Percentiles rank a stretch among this genome's conserved stretches.
Conservation (phyloP, 2,888 invertebrate species). For the Sussaba pulchella region DNA sequence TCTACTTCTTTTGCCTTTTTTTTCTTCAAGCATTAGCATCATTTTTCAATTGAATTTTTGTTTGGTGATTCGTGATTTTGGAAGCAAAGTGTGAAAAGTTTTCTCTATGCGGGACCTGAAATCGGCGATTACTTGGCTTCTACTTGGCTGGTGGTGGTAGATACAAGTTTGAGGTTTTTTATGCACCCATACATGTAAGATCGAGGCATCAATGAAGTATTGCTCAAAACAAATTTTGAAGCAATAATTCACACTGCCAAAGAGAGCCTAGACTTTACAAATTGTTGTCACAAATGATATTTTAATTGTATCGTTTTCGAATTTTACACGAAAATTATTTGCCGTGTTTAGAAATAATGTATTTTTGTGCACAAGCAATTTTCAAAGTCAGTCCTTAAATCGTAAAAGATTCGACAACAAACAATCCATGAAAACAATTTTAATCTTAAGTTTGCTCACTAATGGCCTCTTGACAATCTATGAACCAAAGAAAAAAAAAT, state of each 20-base stretch:
- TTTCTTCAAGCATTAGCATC: constrained; percentile 37
- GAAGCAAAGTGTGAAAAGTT: constrained; percentile 22
- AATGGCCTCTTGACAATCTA: not conserved
- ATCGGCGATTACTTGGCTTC: not conserved
- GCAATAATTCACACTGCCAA: too few relatives aligned
- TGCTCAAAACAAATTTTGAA: too few relatives aligned
- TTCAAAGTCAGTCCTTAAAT: too few relatives aligned
- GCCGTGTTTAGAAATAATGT: too few relatives aligned
- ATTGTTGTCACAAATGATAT: too few relatives aligned
- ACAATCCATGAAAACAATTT: too few relatives aligned
- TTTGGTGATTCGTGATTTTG: constrained; percentile 18
- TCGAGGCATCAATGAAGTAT: not conserved
- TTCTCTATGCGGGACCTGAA: constrained; percentile 14
- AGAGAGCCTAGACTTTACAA: too few relatives aligned
- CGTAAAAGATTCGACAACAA: too few relatives aligned
- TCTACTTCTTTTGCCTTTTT: constrained; percentile 24
- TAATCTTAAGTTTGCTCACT: constrained; percentile 8
- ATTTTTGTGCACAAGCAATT: too few relatives aligned
- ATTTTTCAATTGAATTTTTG: not conserved
- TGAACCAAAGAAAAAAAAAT: constrained; percentile 9
- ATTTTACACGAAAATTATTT: too few relatives aligned
- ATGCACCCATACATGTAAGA: not conserved
- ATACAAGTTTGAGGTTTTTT: not conserved
- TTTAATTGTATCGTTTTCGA: too few relatives aligned
- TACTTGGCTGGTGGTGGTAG: not conserved